Conservation (phyloP, 2,888 invertebrate genomes). For the Hyalella azteca region DNA sequence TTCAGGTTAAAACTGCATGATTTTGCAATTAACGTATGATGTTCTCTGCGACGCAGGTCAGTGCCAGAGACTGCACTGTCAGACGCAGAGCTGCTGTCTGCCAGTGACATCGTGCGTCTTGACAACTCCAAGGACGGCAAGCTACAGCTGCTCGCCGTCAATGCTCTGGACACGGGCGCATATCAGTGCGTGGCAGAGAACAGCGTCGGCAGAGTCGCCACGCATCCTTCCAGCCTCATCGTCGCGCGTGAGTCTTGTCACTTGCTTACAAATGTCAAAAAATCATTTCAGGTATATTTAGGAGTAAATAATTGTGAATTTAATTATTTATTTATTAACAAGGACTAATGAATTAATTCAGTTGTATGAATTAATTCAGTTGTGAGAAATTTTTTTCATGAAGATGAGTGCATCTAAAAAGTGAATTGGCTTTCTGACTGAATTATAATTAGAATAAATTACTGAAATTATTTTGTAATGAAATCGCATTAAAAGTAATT, state of each 20-base stretch:
- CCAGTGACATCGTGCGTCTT: neutral
- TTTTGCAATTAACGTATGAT: neutral
- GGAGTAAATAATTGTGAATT: no score
- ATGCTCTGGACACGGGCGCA: conserved; percentile 9
- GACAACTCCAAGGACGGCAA: conserved; percentile 30
- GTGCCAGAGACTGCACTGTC: neutral
- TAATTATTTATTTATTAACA: no score
- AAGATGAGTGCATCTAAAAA: no score
- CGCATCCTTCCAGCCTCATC: conserved; percentile 38
- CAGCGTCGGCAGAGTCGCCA: conserved; percentile 33
- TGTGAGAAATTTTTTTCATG: no score
- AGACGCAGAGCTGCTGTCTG: neutral
- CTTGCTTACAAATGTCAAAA: no score
- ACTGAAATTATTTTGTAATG: no score
- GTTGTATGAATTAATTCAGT: no score
- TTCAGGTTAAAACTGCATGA: neutral
- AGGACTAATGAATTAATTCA: no score
- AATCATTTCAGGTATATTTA: no score
- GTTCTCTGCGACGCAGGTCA: neutral
- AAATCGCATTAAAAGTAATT: no score
- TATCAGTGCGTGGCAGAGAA: conserved; percentile 40
- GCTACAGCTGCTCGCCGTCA: conserved; percentile 11
- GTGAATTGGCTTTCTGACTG: no score
- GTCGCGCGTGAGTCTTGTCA: conserved; percentile 43
- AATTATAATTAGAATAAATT: no score